Evolutionary conservation across 2,888 invertebrate species (phyloP).

Genomic region (Drosophila mulleri): DNA sequence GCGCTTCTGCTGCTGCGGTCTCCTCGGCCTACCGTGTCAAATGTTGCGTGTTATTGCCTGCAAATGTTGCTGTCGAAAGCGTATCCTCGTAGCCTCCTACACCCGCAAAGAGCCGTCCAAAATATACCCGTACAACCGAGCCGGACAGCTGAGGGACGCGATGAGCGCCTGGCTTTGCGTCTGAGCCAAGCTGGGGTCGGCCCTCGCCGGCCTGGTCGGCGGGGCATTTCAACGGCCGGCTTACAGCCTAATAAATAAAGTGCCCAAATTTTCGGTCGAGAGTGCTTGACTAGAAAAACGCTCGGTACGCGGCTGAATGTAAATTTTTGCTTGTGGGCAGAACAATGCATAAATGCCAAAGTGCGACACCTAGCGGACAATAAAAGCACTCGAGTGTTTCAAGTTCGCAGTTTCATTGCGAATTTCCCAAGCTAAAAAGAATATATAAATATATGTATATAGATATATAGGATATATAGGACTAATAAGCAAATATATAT

Average conservation of each 20-base stretch:
- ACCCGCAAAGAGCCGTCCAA: slow-evolving; percentile 14
- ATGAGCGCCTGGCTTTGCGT: slow-evolving; percentile 12
- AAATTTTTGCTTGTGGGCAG: slow-evolving; percentile 33
- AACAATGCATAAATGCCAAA: slow-evolving; percentile 43
- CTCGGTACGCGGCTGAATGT: slow-evolving; percentile 56
- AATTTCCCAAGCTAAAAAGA: slow-evolving; percentile 16
- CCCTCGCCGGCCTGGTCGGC: not conserved
- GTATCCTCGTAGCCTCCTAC: slow-evolving; percentile 60
- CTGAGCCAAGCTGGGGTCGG: slow-evolving; percentile 9
- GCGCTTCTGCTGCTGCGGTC: slow-evolving; percentile 32
- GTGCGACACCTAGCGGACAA: slow-evolving; percentile 40
- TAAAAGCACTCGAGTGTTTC: slow-evolving; percentile 25
- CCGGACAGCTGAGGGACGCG: slow-evolving; percentile 39
- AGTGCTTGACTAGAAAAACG: slow-evolving; percentile 73
- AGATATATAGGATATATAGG: not conserved
- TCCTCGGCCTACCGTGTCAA: slow-evolving; percentile 65
- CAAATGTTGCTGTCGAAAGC: slow-evolving; percentile 79
- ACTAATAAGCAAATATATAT: not conserved
- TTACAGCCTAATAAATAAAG: slow-evolving; percentile 78
- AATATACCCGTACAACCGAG: slow-evolving; percentile 4
- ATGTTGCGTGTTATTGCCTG: slow-evolving; percentile 78
- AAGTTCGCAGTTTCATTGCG: slow-evolving; percentile 19
- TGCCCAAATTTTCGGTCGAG: slow-evolving; percentile 53
- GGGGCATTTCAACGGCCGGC: slow-evolving; percentile 67
- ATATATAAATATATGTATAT: not conserved